Evolutionary conservation across 2,797 vertebrate genomes (phyloP).

Genomic region (Rousettus madagascariensis): DNA sequence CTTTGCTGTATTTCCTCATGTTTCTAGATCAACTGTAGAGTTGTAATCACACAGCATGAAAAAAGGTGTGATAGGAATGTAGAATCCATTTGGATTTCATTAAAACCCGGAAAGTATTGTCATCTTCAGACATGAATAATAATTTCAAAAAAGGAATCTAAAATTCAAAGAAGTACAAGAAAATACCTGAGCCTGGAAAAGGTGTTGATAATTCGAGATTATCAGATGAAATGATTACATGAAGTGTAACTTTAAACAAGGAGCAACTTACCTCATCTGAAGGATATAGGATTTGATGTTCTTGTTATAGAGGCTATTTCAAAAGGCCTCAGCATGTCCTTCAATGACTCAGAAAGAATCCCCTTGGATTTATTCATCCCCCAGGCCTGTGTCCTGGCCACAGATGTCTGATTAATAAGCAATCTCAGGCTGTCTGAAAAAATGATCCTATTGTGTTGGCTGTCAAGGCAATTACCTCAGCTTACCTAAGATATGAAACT

Average conservation of each 20-base stretch:
- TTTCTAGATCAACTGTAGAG: not conserved
- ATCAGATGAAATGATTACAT: not conserved
- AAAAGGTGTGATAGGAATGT: not conserved
- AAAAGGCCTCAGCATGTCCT: not conserved
- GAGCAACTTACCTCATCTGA: not conserved
- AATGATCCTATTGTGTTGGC: not conserved
- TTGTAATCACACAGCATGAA: not conserved
- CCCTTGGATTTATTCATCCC: not conserved
- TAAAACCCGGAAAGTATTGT: not conserved
- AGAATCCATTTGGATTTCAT: not conserved
- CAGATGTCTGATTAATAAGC: constrained; percentile 41
- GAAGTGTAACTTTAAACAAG: not conserved
- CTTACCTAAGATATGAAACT: not conserved
- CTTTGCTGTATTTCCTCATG: not conserved
- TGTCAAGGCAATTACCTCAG: constrained; percentile 26
- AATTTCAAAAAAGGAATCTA: not conserved
- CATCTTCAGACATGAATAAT: not conserved
- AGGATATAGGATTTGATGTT: not conserved
- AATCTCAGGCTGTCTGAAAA: not conserved
- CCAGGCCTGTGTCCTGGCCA: not conserved
- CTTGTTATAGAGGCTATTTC: not conserved
- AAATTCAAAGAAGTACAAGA: not conserved
- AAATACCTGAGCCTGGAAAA: not conserved
- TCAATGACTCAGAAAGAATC: constrained; percentile 38
- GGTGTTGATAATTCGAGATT: constrained; percentile 8